Conservation (phyloP, 1,140 invertebrate species). For the honey bee (Apis mellifera) region Amel_HAv3.1 CM009931.2:18334501-18335000, state of each 20-base stretch:
- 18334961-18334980: conserved; percentile 94
- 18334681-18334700: conserved; percentile 95
- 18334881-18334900: conserved; percentile 86
- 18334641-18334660: conserved; percentile 90
- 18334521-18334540: conserved; percentile 90
- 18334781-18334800: conserved; percentile 91
- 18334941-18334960: conserved; percentile 94
- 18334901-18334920: conserved; percentile 90
- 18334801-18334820: conserved; percentile 89
- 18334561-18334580: conserved; percentile 92
- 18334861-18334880: conserved; percentile 94
- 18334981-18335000: conserved; percentile 94
- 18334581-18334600: conserved; percentile 93
- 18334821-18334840: conserved; percentile 95
- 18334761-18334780: conserved; percentile 93
- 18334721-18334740: conserved; percentile 93
- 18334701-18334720: conserved; percentile 93
- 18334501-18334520: conserved; percentile 92
- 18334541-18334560: conserved; percentile 92
- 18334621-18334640: conserved; percentile 93
- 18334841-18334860: conserved; percentile 95
- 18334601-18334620: conserved; percentile 92
- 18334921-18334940: conserved; percentile 95
- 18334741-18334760: conserved; percentile 93
- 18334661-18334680: conserved; percentile 88